Percentiles rank a stretch among this genome's conserved stretches.
Evolutionary conservation across 1,140 invertebrate species (phyloP).

Genomic region (Paramacrobiotus metropolitanus): DNA sequence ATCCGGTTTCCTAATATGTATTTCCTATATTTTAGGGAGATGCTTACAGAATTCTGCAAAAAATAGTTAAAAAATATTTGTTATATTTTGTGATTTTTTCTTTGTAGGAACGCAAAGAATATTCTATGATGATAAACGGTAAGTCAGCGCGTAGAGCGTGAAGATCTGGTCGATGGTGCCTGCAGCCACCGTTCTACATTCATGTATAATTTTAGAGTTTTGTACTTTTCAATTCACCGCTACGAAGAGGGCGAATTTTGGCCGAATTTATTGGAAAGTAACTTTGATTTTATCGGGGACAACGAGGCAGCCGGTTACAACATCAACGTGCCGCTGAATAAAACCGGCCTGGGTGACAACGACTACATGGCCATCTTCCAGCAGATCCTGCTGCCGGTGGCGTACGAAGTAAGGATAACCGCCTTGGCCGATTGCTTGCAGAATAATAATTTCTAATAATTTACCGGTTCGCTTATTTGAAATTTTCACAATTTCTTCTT

Average conservation of each 20-base stretch:
- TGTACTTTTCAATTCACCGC: conserved; percentile 93
- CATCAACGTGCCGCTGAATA: conserved; percentile 75
- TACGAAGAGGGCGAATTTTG: conserved; percentile 80
- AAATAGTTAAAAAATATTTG: no score
- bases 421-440: no score
- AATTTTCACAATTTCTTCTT: no score
- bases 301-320: conserved; percentile 55
- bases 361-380: conserved; percentile 79
- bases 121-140: conserved; percentile 78
- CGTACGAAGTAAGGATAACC: conserved; percentile 43
- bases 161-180: conserved; percentile 5
- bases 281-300: conserved; percentile 55
- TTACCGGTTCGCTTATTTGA: no score
- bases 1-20: no score
- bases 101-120: no score
- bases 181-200: not conserved
- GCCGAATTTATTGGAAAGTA: conserved; percentile 67
- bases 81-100: no score
- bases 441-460: no score
- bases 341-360: conserved; percentile 48
- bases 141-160: conserved; percentile 13
- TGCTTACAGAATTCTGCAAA: no score
- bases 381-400: conserved; percentile 63
- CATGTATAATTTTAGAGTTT: conserved; percentile 38
- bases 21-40: no score